Percentiles rank a stretch among this genome's conserved stretches.
phyloP scores from a whole-genome alignment of 2,888 invertebrate genomes.

The Tenthredo amoena region DNA sequence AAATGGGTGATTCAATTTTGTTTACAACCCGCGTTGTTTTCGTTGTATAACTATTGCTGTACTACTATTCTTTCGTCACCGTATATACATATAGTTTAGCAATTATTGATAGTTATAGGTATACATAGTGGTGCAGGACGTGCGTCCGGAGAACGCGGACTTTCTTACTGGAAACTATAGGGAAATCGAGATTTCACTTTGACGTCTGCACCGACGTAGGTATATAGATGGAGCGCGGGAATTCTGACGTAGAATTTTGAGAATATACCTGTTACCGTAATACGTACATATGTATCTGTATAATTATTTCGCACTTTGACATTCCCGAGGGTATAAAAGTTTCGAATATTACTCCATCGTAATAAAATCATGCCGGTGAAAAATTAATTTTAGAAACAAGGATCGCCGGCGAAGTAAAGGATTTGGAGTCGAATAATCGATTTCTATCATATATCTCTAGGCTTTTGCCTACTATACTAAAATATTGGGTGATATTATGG shows the following conservation, averaged over 20 bases:
- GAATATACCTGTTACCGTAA: background rate
- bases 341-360: background rate
- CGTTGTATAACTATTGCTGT: background rate
- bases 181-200: slow-evolving; percentile 45
- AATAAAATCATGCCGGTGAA: background rate
- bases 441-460: too few species aligned
- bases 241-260: background rate
- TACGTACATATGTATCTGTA: background rate
- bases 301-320: background rate
- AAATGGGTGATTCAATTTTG: background rate
- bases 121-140: background rate
- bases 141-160: slow-evolving; percentile 24
- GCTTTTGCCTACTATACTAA: too few species aligned
- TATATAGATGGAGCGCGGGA: background rate
- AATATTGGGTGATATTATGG: too few species aligned
- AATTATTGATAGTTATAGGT: background rate
- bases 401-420: too few species aligned
- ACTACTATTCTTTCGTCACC: background rate
- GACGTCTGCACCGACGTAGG: background rate
- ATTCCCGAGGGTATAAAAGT: background rate
- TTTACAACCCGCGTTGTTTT: background rate
- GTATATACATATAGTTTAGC: background rate
- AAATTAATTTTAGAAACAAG: too few species aligned
- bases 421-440: too few species aligned
- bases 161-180: background rate